Conservation (phyloP, 2,888 invertebrate species). For the Synanthedon andrenaeformis region DNA sequence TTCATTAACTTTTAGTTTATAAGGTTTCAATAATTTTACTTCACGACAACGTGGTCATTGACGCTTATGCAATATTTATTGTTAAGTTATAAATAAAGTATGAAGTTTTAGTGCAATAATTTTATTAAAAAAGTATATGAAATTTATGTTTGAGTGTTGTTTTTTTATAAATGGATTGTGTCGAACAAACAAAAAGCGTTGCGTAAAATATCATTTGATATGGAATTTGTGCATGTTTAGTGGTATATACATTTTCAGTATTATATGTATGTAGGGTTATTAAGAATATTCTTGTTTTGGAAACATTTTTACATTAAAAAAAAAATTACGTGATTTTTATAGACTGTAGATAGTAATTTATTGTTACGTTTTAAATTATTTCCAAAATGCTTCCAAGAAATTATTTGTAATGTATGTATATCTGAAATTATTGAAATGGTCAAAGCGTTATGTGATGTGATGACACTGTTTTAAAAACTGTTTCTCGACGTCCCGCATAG, state of each 20-base stretch:
- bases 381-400: slow-evolving; percentile 54
- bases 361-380: slow-evolving; percentile 64
- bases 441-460: slow-evolving; percentile 36
- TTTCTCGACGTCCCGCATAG: slow-evolving; percentile 59
- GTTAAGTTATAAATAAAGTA: slow-evolving; percentile 52
- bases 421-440: slow-evolving; percentile 22
- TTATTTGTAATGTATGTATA: slow-evolving; percentile 34
- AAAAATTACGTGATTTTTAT: slow-evolving; percentile 51
- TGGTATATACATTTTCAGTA: slow-evolving; percentile 58
- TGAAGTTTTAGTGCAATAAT: slow-evolving; percentile 66
- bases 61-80: slow-evolving; percentile 68
- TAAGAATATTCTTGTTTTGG: slow-evolving; percentile 52
- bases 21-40: slow-evolving; percentile 55
- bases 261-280: slow-evolving; percentile 60
- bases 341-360: slow-evolving; percentile 64
- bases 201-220: slow-evolving; percentile 21
- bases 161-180: slow-evolving; percentile 35
- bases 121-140: slow-evolving; percentile 62
- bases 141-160: slow-evolving; percentile 58
- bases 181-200: not conserved
- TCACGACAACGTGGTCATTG: slow-evolving; percentile 47
- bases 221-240: slow-evolving; percentile 40
- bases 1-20: slow-evolving; percentile 50
- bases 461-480: slow-evolving; percentile 29
- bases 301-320: slow-evolving; percentile 44